Evolutionary conservation across 1,140 invertebrate genomes (phyloP), one percentile per base, ranked within the genome.

Genomic region (Drosophila punjabiensis): DNA sequence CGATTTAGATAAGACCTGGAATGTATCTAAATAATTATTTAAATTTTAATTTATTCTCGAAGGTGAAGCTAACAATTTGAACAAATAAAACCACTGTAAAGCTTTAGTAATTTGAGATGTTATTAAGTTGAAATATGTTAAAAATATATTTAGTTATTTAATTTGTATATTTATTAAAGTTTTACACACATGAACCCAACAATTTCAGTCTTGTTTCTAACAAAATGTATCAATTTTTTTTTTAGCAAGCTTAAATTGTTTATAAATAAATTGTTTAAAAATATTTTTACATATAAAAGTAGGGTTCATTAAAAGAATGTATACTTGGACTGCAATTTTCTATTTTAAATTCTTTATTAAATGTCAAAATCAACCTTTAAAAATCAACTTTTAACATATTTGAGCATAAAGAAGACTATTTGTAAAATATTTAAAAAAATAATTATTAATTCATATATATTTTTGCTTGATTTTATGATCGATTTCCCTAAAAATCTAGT

Each of bases 21-120:
- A 39, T 56, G 55, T 56, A 20, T 56, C 18, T 11, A 56, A 24
- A 33, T 16, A 37, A 24, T 24, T 37, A 37, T 37, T 37, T 56
- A 20, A 37, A 56, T 56, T 24, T 56, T 24, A 8, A 24, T 24
- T 24, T 35, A 55, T 9, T 16, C 4, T 3, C 20, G 1, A 35
- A 18, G 18, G 4, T 20, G 9, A 9, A 0, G 4, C 8, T 24
- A 65, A 20, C 16, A 9, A 53, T 4, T 30, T 9, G 8, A 30
- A 16, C 6, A 10, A 30, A 30, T 9, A 52, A 52, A 4, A n/a
- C 5, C 32, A 32, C 11, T 13, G 13, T 2, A 1, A 47, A 6
- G 1, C 20, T 10, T 18, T 18, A 5, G 20, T 9, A 28, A 14
- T 8, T 14, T 14, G 9, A 16, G 4, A 48, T 1, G 33, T 10